Evolutionary conservation across 2,113 vertebrate genomes (phyloP).

Genomic region (Psilopsiagon aurifrons): DNA sequence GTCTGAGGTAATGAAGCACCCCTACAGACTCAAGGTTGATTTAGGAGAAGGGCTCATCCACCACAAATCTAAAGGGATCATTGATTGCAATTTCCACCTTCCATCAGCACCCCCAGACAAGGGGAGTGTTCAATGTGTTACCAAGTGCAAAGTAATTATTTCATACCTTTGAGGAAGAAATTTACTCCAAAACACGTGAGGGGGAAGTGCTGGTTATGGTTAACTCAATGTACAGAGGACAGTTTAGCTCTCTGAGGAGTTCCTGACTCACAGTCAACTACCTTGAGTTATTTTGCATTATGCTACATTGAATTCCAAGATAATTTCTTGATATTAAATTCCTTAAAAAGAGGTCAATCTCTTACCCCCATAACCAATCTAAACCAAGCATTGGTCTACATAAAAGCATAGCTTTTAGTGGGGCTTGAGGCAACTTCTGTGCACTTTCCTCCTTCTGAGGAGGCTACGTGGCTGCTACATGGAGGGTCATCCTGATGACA

Average conservation of each 20-base stretch:
- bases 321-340: background rate
- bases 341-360: background rate
- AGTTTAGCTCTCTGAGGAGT: background rate
- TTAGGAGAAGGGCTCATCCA: background rate
- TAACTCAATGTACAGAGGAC: background rate
- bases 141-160: background rate
- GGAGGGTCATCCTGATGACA: too few species aligned
- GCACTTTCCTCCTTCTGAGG: background rate
- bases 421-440: background rate
- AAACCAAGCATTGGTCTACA: background rate
- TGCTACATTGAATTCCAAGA: background rate
- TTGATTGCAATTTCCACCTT: background rate
- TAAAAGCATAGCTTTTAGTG: background rate
- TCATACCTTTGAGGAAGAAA: background rate
- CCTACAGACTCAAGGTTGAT: background rate
- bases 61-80: background rate
- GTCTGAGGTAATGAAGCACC: background rate
- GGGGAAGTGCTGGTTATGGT: background rate
- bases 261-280: background rate
- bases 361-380: background rate
- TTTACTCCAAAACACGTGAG: background rate
- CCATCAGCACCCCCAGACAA: background rate
- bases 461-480: background rate
- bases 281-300: background rate
- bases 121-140: accelerated